A percentile compares a stretch with the other conserved stretches of the same genome.
These are phyloP conservation scores for Aplysia californica DNA, from an alignment of 1,140 invertebrate genomes.

Conservation along the genomic window DNA sequence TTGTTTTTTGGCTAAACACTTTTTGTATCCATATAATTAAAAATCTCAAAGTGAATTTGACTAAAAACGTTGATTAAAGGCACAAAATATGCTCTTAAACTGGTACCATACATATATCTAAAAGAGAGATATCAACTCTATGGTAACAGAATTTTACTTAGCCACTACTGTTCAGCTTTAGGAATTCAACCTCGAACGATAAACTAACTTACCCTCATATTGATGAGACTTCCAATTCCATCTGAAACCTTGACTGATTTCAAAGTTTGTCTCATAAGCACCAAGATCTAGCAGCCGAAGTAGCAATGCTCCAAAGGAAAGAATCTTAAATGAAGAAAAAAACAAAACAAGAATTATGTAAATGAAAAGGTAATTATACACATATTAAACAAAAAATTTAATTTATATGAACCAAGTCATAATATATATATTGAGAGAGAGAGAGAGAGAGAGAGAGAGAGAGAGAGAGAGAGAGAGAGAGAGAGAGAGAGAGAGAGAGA, in stretches of 20 bases:
- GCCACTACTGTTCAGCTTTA: too few species aligned
- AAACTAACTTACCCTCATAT: conserved; percentile 26
- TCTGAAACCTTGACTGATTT: conserved; percentile 55
- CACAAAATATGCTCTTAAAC: not conserved
- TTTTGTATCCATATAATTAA: not conserved
- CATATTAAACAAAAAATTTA: too few species aligned
- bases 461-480: too few species aligned
- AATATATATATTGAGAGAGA: too few species aligned
- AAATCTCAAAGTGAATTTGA: not conserved
- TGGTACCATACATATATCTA: not conserved
- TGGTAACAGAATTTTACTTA: too few species aligned
- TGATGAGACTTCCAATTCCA: conserved; percentile 55
- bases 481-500: too few species aligned
- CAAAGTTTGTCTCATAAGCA: conserved; percentile 47
- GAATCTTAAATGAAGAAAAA: conserved; percentile 40
- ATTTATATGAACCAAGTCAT: too few species aligned
- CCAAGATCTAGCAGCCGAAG: conserved; percentile 48
- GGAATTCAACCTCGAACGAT: too few species aligned
- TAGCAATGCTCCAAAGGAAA: conserved; percentile 46
- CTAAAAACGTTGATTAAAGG: not conserved
- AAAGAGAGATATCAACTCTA: not conserved
- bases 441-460: too few species aligned
- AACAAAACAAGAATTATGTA: not conserved
- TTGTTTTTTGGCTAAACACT: too few species aligned
- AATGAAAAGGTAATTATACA: not conserved